These are phyloP conservation scores for Tenualosa thibaudeaui DNA, from an alignment of 2,797 vertebrate genomes.

Conservation along the genomic window DNA sequence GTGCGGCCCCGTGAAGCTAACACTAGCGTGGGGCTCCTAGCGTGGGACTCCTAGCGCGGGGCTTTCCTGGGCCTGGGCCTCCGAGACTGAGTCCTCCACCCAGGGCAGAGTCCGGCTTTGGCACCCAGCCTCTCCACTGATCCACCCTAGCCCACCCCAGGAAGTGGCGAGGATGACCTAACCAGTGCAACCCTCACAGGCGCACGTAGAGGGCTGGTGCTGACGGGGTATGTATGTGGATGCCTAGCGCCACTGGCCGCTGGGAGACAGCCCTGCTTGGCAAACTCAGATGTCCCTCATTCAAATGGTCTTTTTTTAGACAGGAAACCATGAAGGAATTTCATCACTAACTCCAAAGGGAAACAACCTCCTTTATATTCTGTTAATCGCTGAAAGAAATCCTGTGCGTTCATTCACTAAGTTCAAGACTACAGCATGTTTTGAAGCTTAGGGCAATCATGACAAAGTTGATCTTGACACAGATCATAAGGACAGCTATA, in stretches of 20 bases:
- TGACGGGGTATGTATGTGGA: background rate
- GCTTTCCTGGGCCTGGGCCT: background rate
- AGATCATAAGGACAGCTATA: too few relatives aligned
- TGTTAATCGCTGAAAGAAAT: background rate
- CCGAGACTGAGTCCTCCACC: too few relatives aligned
- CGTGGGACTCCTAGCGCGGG: background rate
- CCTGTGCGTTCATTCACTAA: background rate
- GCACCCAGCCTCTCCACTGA: background rate
- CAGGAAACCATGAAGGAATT: background rate
- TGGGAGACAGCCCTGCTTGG: background rate
- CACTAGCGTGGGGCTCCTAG: background rate
- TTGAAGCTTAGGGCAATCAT: background rate
- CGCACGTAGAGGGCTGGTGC: background rate
- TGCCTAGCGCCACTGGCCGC: background rate
- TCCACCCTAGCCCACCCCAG: background rate
- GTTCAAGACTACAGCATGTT: background rate
- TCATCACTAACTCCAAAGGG: background rate
- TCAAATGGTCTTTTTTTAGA: background rate
- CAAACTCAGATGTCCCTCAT: background rate
- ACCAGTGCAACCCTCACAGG: background rate
- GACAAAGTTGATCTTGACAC: too few relatives aligned
- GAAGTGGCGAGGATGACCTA: constrained; percentile 7
- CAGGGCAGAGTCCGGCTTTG: background rate
- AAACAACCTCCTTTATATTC: background rate
- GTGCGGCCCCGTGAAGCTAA: background rate